phyloP scores from a whole-genome alignment of 2,113 vertebrate species.

The Amazona vittata region DNA sequence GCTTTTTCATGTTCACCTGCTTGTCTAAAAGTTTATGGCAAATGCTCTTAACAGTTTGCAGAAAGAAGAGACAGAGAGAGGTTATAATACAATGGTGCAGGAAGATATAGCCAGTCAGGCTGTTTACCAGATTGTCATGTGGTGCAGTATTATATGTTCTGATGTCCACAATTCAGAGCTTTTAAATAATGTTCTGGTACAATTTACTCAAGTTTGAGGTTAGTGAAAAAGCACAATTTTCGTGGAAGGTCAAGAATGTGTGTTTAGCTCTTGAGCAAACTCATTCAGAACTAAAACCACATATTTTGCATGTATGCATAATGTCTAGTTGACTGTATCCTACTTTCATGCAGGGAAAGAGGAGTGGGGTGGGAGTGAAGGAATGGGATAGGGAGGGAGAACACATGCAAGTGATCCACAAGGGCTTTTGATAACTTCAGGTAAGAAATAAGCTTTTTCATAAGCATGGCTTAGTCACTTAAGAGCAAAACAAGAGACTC shows the following conservation, averaged over 20 bases:
- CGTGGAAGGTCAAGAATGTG: not conserved
- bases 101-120: not conserved
- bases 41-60: not conserved
- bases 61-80: not conserved
- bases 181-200: not conserved
- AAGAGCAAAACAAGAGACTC: not conserved
- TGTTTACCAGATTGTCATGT: not conserved
- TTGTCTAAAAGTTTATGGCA: not conserved
- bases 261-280: not conserved
- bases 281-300: not conserved
- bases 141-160: not conserved
- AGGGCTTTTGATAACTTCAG: not conserved
- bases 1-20: not conserved
- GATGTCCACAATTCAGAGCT: not conserved
- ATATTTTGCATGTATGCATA: not conserved
- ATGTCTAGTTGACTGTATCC: not conserved
- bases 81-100: not conserved
- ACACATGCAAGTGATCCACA: not conserved
- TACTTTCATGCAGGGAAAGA: not conserved
- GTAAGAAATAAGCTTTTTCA: not conserved
- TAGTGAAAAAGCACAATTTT: not conserved
- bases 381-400: not conserved
- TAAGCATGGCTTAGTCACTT: not conserved
- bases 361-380: not conserved
- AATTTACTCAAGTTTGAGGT: not conserved